A percentile compares a stretch with the other conserved stretches of the same genome.
Conservation (phyloP, 2,888 invertebrate genomes). For the Neocrepidodera transversa region DNA sequence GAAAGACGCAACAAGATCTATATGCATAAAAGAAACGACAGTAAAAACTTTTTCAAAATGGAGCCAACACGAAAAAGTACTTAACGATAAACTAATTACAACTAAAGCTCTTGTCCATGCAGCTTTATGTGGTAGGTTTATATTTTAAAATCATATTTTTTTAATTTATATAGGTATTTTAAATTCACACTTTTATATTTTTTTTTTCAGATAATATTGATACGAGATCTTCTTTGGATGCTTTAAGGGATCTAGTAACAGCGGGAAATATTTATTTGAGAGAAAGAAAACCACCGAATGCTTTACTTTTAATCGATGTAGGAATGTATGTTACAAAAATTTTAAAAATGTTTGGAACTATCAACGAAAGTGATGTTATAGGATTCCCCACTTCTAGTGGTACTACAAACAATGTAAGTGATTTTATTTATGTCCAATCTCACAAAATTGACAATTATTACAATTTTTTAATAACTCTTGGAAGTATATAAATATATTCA, state of each 20-base stretch:
- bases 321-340: slow-evolving; percentile 87
- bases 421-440: background rate
- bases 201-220: slow-evolving; percentile 83
- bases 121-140: slow-evolving; percentile 83
- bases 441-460: too few species aligned
- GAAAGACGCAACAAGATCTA: slow-evolving; percentile 73
- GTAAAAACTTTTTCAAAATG: slow-evolving; percentile 76
- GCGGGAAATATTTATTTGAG: slow-evolving; percentile 86
- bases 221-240: slow-evolving; percentile 86
- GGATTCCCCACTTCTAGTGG: slow-evolving; percentile 67
- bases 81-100: slow-evolving; percentile 71
- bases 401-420: slow-evolving; percentile 53
- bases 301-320: slow-evolving; percentile 75
- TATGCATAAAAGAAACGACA: slow-evolving; percentile 56
- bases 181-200: slow-evolving; percentile 30
- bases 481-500: too few species aligned
- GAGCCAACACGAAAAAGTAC: slow-evolving; percentile 71
- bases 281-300: slow-evolving; percentile 64
- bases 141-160: too few species aligned
- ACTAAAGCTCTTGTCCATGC: slow-evolving; percentile 75
- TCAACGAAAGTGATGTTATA: slow-evolving; percentile 70
- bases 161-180: background rate
- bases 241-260: slow-evolving; percentile 83
- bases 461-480: too few species aligned
- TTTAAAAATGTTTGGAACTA: slow-evolving; percentile 78